Base-by-base conservation (phyloP, 2,888 invertebrate species). In the Seladonia tumulorum region DNA sequence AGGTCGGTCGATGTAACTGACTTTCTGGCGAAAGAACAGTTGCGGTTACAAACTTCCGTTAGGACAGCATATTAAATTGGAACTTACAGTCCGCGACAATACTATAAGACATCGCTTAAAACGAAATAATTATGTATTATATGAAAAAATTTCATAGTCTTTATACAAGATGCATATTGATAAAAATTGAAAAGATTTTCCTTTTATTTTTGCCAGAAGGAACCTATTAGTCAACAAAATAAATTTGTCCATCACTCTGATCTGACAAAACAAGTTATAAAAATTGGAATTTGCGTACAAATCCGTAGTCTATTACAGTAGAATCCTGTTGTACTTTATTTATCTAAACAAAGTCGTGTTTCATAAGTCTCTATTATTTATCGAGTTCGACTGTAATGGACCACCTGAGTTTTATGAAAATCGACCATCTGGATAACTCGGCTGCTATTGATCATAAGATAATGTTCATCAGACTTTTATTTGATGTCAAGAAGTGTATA, bases 1-100 rank as follows among this genome's bases (percentile, higher is more conserved):
- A 82, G 88, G 78, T 83, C 84, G 86, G 79, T 49, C 74, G 57
- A 79, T 79, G 66, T 75, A 53, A 22, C 53, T n/a, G 2, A 53
- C 22, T 53, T 10, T 53, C 53, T 22, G 53, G 53, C 35, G 7
- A 8, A 49, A 8, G 7, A 53, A 76, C 76, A 66, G 63, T 29
- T 29, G 25, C 63, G n/a, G 12, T n/a, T 57, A n/a, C 57, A 57
- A 22, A 8, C n/a, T 57, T 60, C 60, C 14, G n/a, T 25, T 60
- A 5, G 25, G 60, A 5, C 29, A 16, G 16, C 14, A 14, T 63
- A 14, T 16, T 29, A 7, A 22, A 49, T 49, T 5, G 35, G 35
- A 35, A 5, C 3, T 35, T n/a, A n/a, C n/a, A n/a, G n/a, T n/a
- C n/a, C n/a, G n/a, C n/a, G n/a, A n/a, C n/a, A n/a, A n/a, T n/a